These are phyloP conservation scores for Sciurus vulgaris DNA, from an alignment of 2,797 vertebrate species.

Conservation along the genomic window DNA sequence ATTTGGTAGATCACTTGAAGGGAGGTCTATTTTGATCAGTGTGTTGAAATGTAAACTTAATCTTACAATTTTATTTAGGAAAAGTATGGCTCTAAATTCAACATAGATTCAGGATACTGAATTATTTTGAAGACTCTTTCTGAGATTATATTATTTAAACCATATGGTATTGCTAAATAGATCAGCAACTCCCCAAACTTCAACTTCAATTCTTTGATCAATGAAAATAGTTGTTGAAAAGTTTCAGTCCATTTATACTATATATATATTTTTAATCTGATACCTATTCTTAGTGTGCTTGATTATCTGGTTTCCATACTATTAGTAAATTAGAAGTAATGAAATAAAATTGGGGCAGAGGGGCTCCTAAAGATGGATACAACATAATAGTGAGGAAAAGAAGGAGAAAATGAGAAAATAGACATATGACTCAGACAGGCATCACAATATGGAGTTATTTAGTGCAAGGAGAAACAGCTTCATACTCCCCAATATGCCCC, in stretches of 20 bases:
- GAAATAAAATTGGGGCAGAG: neutral
- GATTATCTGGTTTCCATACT: slow-evolving; percentile 5
- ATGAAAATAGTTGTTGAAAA: slow-evolving; percentile 57
- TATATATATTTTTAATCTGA: slow-evolving; percentile 47
- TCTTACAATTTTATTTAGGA: slow-evolving; percentile 51
- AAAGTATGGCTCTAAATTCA: slow-evolving; percentile 8
- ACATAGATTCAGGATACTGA: slow-evolving; percentile 61
- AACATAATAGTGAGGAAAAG: neutral
- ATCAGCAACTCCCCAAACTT: neutral
- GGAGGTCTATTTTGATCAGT: slow-evolving; percentile 61
- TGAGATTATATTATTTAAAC: slow-evolving; percentile 55
- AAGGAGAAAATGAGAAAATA: neutral
- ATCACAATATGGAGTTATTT: neutral
- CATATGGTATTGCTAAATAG: slow-evolving; percentile 17
- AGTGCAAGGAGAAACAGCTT: neutral
- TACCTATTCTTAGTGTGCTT: slow-evolving; percentile 40
- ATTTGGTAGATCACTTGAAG: slow-evolving; percentile 23
- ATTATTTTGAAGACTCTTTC: slow-evolving; percentile 48
- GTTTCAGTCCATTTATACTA: slow-evolving; percentile 1
- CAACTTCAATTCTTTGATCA: neutral
- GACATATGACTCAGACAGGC: neutral
- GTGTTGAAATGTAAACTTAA: slow-evolving; percentile 66
- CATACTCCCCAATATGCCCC: neutral
- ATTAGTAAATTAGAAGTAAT: neutral
- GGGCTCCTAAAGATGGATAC: neutral